Conservation (phyloP, 1,140 invertebrate genomes). For the Calliopsis andreniformis region DNA sequence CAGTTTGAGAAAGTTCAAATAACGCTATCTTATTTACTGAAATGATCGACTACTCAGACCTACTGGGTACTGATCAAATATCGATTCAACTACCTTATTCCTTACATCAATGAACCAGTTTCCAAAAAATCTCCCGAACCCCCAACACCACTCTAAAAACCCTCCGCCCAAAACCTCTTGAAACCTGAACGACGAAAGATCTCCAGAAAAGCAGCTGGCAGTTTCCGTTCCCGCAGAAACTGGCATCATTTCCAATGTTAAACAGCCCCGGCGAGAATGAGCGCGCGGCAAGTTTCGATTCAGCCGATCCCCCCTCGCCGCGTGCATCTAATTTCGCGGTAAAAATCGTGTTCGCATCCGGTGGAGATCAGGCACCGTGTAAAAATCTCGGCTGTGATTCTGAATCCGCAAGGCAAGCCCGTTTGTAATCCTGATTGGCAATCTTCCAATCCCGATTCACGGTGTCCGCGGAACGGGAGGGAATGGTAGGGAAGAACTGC, state of each 20-base stretch:
- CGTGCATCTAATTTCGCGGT: slow-evolving; percentile 25
- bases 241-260: background rate
- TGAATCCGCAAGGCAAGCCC: slow-evolving; percentile 22
- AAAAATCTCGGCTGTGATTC: slow-evolving; percentile 19
- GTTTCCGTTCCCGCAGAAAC: background rate
- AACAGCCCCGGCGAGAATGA: background rate
- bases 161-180: no score
- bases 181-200: no score
- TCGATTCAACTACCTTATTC: no score
- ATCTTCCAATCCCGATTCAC: slow-evolving; percentile 33
- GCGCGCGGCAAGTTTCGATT: background rate
- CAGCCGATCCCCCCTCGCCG: background rate
- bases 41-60: no score
- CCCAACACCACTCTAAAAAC: no score
- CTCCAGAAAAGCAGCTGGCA: no score
- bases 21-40: no score
- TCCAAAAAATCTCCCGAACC: no score
- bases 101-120: no score
- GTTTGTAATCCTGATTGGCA: slow-evolving; percentile 39
- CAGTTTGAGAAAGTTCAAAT: no score
- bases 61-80: no score
- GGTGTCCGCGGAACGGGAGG: slow-evolving; percentile 11
- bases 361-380: background rate
- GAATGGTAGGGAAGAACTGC: slow-evolving; percentile 35
- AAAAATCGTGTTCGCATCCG: slow-evolving; percentile 33